Base-by-base conservation (phyloP, 2,113 vertebrate species). In the Glaucidium brasilianum region DNA sequence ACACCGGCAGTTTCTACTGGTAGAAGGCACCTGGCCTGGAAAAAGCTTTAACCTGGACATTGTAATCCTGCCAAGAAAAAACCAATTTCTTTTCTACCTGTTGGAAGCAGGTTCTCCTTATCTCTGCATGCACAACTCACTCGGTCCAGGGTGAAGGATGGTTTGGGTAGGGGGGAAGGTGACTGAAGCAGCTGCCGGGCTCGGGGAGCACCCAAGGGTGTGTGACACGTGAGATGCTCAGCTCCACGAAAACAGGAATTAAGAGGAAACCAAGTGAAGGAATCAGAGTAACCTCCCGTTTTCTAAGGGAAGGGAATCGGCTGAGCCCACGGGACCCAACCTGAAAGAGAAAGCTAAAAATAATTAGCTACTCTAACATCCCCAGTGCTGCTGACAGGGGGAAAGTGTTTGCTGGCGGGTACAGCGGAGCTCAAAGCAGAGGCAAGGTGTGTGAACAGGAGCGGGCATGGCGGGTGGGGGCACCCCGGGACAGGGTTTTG, bases 101-200 rank as follows among this genome's bases (percentile, higher is more conserved):
- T 37, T 7, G 47, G 78, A 19, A 88, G 71, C 64, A 55, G 52
- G 82, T 67, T n/a, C 7, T 0, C n/a, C 34, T 77, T 37, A 59
- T 67, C 83, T 80, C 71, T 0, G 1, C 0, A 3, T 2, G 59
- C 4, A 0, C 37, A 63, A 25, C 49, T 34, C 52, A 1, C 67
- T 13, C 11, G 1, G 47, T 15, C 10, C 43, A 45, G 60, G 15
- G 25, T 2, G 1, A 21, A 47, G 59, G 30, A 4, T 9, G 69
- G 25, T 23, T n/a, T 41, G 89, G 3, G 7, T 2, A 26, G 41
- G 64, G 66, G 41, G 62, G 29, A 67, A 27, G 50, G 35, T 1
- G 2, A 77, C 35, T 66, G 27, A 15, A 37, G 81, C 2, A 3
- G 41, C 49, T 18, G 27, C 52, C 2, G 2, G 45, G 74, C 43